A percentile compares a stretch with the other conserved stretches of the same genome.
These are phyloP conservation scores for Callopanchax toddi DNA, from an alignment of 2,113 vertebrate genomes.

Conservation along the genomic window DNA sequence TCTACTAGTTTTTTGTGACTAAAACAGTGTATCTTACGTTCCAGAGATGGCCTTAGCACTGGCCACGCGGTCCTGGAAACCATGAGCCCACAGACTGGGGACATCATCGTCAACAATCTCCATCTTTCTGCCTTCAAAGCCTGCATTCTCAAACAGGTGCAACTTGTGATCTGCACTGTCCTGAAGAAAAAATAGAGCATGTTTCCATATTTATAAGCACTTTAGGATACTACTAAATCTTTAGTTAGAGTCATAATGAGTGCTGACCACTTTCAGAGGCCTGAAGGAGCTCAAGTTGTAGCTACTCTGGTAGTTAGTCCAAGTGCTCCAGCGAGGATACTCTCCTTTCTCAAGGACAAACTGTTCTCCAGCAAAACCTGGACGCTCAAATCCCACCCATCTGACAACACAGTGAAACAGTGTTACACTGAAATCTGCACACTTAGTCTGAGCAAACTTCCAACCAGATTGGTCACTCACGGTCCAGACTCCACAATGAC, in stretches of 20 bases:
- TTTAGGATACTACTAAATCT: neutral
- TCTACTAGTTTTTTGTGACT: neutral
- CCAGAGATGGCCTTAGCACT: slow-evolving; percentile 85
- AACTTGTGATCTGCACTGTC: slow-evolving; percentile 88
- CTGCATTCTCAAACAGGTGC: slow-evolving; percentile 86
- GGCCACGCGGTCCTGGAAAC: slow-evolving; percentile 90
- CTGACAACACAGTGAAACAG: slow-evolving; percentile 59
- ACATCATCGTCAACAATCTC: slow-evolving; percentile 90
- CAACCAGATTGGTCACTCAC: slow-evolving; percentile 39
- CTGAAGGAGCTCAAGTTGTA: slow-evolving; percentile 78
- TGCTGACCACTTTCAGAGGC: slow-evolving; percentile 86
- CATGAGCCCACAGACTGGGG: slow-evolving; percentile 90
- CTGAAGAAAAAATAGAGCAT: slow-evolving; percentile 60
- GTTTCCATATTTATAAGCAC: neutral
- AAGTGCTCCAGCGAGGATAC: slow-evolving; percentile 88
- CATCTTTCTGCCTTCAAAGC: slow-evolving; percentile 88
- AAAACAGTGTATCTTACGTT: slow-evolving; percentile 85
- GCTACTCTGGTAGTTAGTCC: slow-evolving; percentile 86
- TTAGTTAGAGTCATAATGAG: neutral
- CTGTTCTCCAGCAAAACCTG: slow-evolving; percentile 84
- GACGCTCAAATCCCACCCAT: slow-evolving; percentile 88
- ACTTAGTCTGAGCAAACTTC: neutral
- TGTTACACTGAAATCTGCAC: neutral
- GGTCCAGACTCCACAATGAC: slow-evolving; percentile 87
- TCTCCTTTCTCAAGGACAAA: slow-evolving; percentile 90